A percentile compares a stretch with the other conserved stretches of the same genome.
Conservation (phyloP, 2,113 vertebrate genomes). For the Xiphophorus couchianus region DNA sequence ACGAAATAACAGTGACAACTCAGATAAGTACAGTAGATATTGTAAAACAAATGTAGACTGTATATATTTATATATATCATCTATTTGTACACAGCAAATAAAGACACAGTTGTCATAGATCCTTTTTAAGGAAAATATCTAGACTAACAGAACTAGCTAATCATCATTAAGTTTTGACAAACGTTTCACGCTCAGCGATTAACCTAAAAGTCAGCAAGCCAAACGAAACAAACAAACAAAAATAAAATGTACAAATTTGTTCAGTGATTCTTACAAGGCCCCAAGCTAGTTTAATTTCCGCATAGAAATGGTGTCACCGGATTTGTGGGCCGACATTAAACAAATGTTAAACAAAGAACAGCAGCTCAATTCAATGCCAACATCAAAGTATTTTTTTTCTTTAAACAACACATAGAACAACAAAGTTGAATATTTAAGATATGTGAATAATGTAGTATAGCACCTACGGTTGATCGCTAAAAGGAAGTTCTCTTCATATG, state of each 20-base stretch:
- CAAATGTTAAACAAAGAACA: conserved; percentile 80
- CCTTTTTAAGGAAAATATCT: conserved; percentile 99
- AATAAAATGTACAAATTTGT: conserved; percentile 80
- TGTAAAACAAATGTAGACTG: conserved; percentile 98
- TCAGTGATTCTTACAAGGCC: conserved; percentile 85
- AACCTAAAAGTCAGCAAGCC: conserved; percentile 88
- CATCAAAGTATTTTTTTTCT: conserved; percentile 87
- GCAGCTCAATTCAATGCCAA: conserved; percentile 97
- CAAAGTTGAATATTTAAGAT: conserved; percentile 99
- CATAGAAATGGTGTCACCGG: conserved; percentile 73
- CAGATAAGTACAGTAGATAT: conserved; percentile 97
- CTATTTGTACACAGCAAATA: conserved; percentile 99
- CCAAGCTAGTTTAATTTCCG: conserved; percentile 60
- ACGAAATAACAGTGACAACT: conserved; percentile 99
- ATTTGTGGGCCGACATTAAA: conserved; percentile 77
- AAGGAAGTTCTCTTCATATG: conserved; percentile 92
- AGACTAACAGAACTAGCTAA: conserved; percentile 99
- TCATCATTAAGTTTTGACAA: conserved; percentile 99
- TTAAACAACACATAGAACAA: conserved; percentile 96
- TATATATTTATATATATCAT: conserved; percentile 99
- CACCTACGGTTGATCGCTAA: conserved; percentile 99
- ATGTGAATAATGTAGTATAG: conserved; percentile 99
- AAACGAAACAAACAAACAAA: conserved; percentile 78
- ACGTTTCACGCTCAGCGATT: conserved; percentile 98
- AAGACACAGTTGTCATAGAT: conserved; percentile 98